These are phyloP conservation scores for cat (Felis catus) DNA, from an alignment of 2,113 vertebrate genomes.

Conservation along the genomic window DNA sequence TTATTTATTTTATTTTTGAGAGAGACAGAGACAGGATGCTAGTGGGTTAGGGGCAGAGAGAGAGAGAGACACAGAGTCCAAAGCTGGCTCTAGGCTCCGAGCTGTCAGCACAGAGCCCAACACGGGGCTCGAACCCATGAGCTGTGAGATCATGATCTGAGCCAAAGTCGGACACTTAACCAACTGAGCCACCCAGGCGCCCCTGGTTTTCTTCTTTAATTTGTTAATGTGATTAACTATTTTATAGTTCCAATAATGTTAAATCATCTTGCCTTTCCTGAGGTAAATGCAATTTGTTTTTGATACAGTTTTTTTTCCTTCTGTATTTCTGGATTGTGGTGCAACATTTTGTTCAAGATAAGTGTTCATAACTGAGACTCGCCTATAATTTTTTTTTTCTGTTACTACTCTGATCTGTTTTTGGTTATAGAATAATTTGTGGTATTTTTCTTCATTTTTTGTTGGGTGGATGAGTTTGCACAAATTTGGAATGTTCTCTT, in stretches of 20 bases:
- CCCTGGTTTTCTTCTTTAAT: background rate
- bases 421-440: background rate
- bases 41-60: too few relatives aligned
- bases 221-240: background rate
- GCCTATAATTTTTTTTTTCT: background rate
- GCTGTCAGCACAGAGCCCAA: too few relatives aligned
- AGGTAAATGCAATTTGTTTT: background rate
- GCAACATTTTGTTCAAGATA: conserved; percentile 12
- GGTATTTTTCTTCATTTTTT: background rate
- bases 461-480: background rate
- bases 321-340: background rate
- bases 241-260: background rate
- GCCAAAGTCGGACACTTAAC: too few relatives aligned
- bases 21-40: too few relatives aligned
- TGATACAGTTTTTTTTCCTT: background rate
- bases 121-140: too few relatives aligned
- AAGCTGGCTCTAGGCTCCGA: too few relatives aligned
- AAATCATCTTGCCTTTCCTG: background rate
- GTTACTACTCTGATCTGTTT: background rate
- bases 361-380: background rate
- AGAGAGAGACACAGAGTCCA: too few relatives aligned
- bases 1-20: too few relatives aligned
- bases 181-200: too few relatives aligned
- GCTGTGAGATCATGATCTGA: too few relatives aligned
- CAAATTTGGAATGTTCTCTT: background rate